Percentiles rank a stretch among this genome's conserved stretches.
These are phyloP conservation scores for Pygoscelis adeliae DNA, from an alignment of 2,113 vertebrate species.

Conservation along the genomic window DNA sequence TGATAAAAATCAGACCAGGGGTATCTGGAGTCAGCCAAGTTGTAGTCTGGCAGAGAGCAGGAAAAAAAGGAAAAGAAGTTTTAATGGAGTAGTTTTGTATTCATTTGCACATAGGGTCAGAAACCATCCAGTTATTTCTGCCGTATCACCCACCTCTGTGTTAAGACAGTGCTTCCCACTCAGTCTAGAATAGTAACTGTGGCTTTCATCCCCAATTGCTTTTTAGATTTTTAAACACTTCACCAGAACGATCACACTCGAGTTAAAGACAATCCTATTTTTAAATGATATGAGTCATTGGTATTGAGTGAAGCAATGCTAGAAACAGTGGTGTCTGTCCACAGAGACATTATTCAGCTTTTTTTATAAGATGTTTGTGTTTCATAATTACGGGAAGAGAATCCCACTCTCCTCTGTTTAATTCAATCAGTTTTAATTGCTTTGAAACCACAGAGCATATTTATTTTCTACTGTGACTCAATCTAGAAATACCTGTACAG, in stretches of 20 bases:
- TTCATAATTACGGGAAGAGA: not conserved
- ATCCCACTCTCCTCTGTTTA: not conserved
- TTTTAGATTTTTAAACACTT: not conserved
- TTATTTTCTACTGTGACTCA: not conserved
- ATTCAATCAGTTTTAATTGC: conserved; percentile 17
- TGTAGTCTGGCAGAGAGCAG: not conserved
- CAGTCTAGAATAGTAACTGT: not conserved
- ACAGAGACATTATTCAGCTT: not conserved
- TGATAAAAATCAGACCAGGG: not conserved
- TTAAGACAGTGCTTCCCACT: not conserved
- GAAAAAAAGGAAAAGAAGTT: not conserved
- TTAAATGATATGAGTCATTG: not conserved
- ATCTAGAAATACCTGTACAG: not conserved
- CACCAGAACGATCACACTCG: not conserved
- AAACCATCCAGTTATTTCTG: not conserved
- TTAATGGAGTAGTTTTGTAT: not conserved
- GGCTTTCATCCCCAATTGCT: not conserved
- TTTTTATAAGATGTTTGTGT: not conserved
- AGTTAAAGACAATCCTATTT: not conserved
- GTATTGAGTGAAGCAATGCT: not conserved
- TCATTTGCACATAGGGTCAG: not conserved
- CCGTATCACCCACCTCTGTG: not conserved
- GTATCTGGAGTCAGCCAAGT: not conserved
- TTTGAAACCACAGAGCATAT: not conserved
- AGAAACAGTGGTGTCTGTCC: not conserved